Percentiles rank a stretch among this genome's conserved stretches.
phyloP scores from a whole-genome alignment of 2,113 vertebrate species.

The Taurulus bubalis region DNA sequence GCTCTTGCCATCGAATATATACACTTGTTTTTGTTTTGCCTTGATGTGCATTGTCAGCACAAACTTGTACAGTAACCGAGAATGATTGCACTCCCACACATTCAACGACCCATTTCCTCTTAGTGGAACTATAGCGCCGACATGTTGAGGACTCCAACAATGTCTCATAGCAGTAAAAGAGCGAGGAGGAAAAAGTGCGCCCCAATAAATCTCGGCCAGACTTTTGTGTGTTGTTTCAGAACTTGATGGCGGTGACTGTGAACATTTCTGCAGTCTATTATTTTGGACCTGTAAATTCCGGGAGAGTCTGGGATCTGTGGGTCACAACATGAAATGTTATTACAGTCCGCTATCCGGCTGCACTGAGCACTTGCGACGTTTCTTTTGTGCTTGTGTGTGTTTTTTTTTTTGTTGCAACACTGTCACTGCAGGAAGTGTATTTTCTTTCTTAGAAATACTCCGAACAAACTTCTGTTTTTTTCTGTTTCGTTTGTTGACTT shows the following conservation, averaged over 20 bases:
- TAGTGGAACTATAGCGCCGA: constrained; percentile 26
- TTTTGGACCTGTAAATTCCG: constrained; percentile 38
- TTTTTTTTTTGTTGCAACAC: not conserved
- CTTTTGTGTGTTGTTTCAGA: constrained; percentile 10
- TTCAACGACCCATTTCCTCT: constrained; percentile 39
- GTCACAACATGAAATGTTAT: constrained; percentile 33
- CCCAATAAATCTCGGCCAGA: constrained; percentile 13
- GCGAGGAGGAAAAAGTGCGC: constrained; percentile 6
- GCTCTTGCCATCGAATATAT: constrained; percentile 41
- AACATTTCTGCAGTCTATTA: constrained; percentile 13
- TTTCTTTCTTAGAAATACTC: constrained; percentile 51
- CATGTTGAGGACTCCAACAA: constrained; percentile 39
- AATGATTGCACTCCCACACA: constrained; percentile 60
- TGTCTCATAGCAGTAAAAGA: constrained; percentile 15
- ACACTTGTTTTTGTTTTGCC: constrained; percentile 45
- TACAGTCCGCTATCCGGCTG: constrained; percentile 30
- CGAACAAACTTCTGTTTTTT: constrained; percentile 62
- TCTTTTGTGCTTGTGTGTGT: constrained; percentile 20
- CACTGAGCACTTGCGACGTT: constrained; percentile 51
- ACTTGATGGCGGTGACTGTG: constrained; percentile 11
- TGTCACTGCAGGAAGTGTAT: constrained; percentile 45
- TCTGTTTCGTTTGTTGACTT: constrained; percentile 44
- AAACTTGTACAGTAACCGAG: constrained; percentile 67
- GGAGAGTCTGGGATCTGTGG: not conserved
- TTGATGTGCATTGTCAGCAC: constrained; percentile 71